phyloP scores from a whole-genome alignment of 2,888 invertebrate species.

The Hemicrepidius hirtus region DNA sequence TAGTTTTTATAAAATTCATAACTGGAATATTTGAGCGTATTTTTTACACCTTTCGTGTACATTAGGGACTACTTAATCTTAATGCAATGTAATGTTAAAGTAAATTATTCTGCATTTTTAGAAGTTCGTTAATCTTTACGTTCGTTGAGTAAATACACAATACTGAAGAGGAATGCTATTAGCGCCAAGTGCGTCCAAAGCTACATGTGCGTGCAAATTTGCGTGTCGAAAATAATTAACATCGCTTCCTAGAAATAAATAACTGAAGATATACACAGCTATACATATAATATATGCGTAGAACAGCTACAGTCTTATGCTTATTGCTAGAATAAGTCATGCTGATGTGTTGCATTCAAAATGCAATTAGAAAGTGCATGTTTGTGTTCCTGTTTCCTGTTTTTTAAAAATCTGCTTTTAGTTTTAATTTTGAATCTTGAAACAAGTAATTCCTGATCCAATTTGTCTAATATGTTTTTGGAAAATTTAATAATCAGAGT shows the following conservation, averaged over 20 bases:
- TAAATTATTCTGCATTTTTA: constrained; percentile 13
- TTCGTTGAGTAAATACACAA: constrained; percentile 5
- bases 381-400: no score
- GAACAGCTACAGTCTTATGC: neutral
- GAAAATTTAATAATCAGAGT: no score
- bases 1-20: no score
- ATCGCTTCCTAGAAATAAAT: constrained; percentile 17
- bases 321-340: neutral
- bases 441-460: no score
- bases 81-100: neutral
- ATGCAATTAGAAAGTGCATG: neutral
- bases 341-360: neutral
- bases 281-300: constrained; percentile 18
- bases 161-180: constrained; percentile 19
- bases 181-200: constrained; percentile 10
- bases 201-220: constrained; percentile 21
- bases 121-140: constrained; percentile 15
- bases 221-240: constrained; percentile 17
- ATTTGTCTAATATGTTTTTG: no score
- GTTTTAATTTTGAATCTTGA: no score
- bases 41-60: neutral
- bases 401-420: no score
- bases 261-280: constrained; percentile 5
- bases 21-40: neutral
- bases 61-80: neutral